These are phyloP conservation scores for Papilio elwesi DNA, from an alignment of 2,888 invertebrate species.

Conservation along the genomic window DNA sequence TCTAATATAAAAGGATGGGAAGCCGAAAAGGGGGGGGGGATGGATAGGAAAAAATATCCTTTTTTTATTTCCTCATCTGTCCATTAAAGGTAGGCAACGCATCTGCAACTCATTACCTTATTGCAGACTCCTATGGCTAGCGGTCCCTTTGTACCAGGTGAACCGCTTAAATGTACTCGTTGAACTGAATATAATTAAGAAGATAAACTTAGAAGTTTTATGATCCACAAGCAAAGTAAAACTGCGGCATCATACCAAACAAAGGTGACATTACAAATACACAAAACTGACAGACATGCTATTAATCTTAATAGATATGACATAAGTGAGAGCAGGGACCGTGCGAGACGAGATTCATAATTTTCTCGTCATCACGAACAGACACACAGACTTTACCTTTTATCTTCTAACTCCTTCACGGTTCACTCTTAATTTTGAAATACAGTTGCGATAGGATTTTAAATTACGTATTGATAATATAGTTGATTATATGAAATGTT, in stretches of 20 bases:
- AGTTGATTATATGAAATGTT: neutral
- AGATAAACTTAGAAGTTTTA: neutral
- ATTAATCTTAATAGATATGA: neutral
- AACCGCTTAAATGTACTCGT: no score
- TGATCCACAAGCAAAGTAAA: neutral
- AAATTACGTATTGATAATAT: neutral
- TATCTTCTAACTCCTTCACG: neutral
- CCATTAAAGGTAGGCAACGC: no score
- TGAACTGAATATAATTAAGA: neutral
- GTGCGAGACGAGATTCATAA: neutral
- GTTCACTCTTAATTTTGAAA: no score
- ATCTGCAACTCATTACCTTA: no score
- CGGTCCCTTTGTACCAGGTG: no score
- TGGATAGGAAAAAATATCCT: no score
- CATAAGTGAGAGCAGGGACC: neutral
- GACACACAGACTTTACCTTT: neutral
- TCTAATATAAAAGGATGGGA: no score
- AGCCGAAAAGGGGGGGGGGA: no score
- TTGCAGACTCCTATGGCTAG: no score
- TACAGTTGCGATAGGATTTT: no score
- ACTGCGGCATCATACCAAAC: neutral
- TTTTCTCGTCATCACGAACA: neutral
- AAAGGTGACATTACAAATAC: neutral
- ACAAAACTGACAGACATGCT: neutral
- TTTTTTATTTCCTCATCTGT: no score